phyloP scores from a whole-genome alignment of 2,797 vertebrate genomes.

The Clarias laeviceps region DNA sequence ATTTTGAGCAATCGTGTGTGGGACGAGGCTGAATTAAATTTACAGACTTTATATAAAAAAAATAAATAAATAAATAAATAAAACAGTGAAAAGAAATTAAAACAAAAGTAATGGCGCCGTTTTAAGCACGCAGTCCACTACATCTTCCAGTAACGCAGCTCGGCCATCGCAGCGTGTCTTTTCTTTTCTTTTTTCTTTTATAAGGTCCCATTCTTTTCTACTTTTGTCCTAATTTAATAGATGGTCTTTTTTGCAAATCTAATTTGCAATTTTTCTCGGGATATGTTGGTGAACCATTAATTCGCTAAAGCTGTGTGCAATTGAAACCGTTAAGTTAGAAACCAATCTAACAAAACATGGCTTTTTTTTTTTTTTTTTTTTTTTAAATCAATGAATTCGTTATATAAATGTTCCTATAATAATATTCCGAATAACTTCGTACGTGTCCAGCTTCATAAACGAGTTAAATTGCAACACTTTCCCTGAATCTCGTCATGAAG shows the following conservation, averaged over 20 bases:
- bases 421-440: not conserved
- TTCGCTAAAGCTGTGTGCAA: too few species aligned
- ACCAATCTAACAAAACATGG: too few species aligned
- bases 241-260: not conserved
- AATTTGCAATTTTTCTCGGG: not conserved
- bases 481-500: conserved; percentile 14
- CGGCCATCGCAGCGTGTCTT: not conserved
- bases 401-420: not conserved
- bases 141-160: not conserved
- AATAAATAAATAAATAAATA: too few species aligned
- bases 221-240: not conserved
- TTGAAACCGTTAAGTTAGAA: too few species aligned
- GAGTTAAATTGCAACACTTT: conserved; percentile 1
- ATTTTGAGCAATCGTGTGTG: not conserved
- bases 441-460: not conserved
- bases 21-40: not conserved
- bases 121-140: not conserved
- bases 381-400: not conserved
- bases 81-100: not conserved
- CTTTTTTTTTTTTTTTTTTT: too few species aligned
- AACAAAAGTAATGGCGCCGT: not conserved
- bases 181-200: not conserved
- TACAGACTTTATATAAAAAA: not conserved
- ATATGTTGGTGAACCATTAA: not conserved
- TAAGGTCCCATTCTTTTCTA: too few species aligned